Conservation (phyloP, 2,888 invertebrate species). For the Pocota personata region DNA sequence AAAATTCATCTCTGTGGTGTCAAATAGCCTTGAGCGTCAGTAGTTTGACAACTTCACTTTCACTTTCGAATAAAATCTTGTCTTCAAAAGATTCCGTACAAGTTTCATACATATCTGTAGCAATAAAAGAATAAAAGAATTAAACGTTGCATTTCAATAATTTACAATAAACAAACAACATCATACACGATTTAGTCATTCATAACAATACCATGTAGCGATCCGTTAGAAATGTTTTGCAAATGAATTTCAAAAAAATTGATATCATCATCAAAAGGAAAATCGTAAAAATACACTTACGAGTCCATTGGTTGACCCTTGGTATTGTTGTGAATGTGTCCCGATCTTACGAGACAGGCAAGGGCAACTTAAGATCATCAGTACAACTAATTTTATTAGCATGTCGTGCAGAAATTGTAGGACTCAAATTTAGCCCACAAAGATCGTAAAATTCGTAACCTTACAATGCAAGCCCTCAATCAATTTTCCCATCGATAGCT, state of each 20-base stretch:
- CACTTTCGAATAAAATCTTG: conserved; percentile 1
- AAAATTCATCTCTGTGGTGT: background rate
- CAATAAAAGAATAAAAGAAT: background rate
- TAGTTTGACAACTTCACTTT: background rate
- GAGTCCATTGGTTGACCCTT: background rate
- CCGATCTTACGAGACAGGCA: background rate
- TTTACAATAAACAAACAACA: background rate
- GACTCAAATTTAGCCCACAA: background rate
- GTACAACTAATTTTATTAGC: background rate
- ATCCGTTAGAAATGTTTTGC: background rate
- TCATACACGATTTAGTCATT: background rate
- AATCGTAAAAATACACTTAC: background rate
- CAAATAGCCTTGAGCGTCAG: conserved; percentile 6
- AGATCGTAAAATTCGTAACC: background rate
- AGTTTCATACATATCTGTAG: background rate
- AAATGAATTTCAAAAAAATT: background rate
- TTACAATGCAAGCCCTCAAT: background rate
- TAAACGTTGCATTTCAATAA: background rate
- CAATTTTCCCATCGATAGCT: background rate
- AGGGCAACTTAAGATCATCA: background rate
- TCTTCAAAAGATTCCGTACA: background rate
- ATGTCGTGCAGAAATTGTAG: background rate
- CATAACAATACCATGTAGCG: background rate
- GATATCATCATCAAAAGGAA: too few species aligned
- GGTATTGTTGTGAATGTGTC: background rate